These are phyloP conservation scores for Eptesicus fuscus DNA, from an alignment of 2,113 vertebrate genomes.

Conservation along the genomic window DNA sequence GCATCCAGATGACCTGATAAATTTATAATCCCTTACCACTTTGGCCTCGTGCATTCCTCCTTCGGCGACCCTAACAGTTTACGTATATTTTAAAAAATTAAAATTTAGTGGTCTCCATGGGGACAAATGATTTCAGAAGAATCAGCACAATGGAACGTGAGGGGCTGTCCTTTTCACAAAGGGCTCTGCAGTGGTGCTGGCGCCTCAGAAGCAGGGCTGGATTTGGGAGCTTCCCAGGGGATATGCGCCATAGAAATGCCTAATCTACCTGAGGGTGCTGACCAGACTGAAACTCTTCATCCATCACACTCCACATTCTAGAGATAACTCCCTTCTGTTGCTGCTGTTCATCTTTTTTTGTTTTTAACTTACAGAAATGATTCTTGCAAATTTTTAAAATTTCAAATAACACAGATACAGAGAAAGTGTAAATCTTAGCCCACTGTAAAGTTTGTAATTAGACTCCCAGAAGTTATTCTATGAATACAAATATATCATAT, in stretches of 20 bases:
- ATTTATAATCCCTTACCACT: too few relatives aligned
- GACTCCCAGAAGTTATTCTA: not conserved
- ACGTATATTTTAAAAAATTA: not conserved
- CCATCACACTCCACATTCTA: not conserved
- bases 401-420: not conserved
- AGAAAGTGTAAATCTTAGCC: not conserved
- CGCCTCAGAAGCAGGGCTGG: not conserved
- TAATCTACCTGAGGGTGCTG: not conserved
- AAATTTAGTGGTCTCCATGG: not conserved
- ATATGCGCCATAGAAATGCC: not conserved
- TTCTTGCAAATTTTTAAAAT: not conserved
- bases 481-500: not conserved
- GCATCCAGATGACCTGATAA: too few relatives aligned
- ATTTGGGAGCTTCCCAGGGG: not conserved
- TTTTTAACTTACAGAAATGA: not conserved
- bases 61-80: too few relatives aligned
- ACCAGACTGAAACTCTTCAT: not conserved
- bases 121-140: not conserved
- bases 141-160: not conserved
- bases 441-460: not conserved
- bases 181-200: not conserved
- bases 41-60: too few relatives aligned
- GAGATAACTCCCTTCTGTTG: not conserved
- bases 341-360: not conserved
- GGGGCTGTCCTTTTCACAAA: not conserved